Conservation (phyloP, 2,888 invertebrate species). For the Sabellastarte sp. region DNA sequence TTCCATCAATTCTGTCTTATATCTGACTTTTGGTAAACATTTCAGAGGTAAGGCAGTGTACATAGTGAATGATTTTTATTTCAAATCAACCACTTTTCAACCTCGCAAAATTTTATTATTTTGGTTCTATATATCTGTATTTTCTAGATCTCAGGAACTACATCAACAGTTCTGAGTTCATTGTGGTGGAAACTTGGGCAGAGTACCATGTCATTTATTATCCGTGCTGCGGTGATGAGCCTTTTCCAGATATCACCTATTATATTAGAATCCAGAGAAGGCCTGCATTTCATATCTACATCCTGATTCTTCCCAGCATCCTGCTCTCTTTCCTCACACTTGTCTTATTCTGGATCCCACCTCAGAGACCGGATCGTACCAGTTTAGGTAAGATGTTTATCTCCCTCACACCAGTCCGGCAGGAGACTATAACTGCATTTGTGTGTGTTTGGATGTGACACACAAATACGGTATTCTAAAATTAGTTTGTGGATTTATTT, state of each 20-base stretch:
- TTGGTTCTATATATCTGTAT: not conserved
- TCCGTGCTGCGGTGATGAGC: slow-evolving; percentile 29
- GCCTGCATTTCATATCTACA: slow-evolving; percentile 37
- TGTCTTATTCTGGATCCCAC: slow-evolving; percentile 42
- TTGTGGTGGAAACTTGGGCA: slow-evolving; percentile 16
- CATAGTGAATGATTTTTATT: not conserved
- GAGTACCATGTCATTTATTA: slow-evolving; percentile 13
- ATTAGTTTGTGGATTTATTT: too few relatives aligned
- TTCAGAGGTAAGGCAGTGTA: too few relatives aligned
- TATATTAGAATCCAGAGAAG: slow-evolving; percentile 20
- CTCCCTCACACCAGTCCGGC: too few relatives aligned
- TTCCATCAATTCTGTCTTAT: too few relatives aligned
- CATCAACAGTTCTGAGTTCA: slow-evolving; percentile 27
- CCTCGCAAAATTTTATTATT: not conserved
- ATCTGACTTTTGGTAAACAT: too few relatives aligned
- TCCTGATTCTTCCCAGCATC: slow-evolving; percentile 37
- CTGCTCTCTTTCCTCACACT: slow-evolving; percentile 37
- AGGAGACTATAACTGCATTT: too few relatives aligned
- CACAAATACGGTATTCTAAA: too few relatives aligned
- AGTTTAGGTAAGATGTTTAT: slow-evolving; percentile 31
- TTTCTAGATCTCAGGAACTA: slow-evolving; percentile 29
- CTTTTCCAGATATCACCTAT: slow-evolving; percentile 31
- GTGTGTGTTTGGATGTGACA: too few relatives aligned
- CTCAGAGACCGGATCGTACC: slow-evolving; percentile 39
- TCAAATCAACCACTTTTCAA: slow-evolving; percentile 10